Base-by-base conservation (phyloP, 1,140 invertebrate genomes). In the Aricia agestis region DNA sequence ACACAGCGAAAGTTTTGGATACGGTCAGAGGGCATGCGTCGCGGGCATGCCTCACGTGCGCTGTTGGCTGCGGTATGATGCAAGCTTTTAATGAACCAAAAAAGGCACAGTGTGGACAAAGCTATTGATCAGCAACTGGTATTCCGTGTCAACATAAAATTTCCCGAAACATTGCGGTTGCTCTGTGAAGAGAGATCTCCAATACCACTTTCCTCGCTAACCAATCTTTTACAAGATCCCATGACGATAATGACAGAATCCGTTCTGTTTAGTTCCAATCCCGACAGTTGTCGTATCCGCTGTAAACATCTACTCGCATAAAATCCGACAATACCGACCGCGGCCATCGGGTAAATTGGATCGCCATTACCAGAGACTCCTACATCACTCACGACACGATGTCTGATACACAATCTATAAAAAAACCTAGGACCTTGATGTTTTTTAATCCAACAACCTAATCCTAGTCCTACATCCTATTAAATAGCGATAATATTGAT, bases 251-350 rank as follows among this genome's bases (percentile, higher is more conserved):
- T 13, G 45, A 52, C 45, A 52, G 45, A 15, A 52, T 52, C 13
- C 45, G 36, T 36, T 36, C 18, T 17, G 52, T 59, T n/a, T 59
- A 18, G 17, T 17, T 59, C 17, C 17, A 63, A 63, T 25, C 17
- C 19, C 59, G 59, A 69, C 15, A 41, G 11, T 41, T 45, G 41
- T 25, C 25, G 25, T 69, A 59, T 31, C 31, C 57, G 15, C 31
- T 36, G 59, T 67, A 67, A 41, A 59, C 11, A 42, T n/a, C 57
- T 42, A 67, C 42, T 65, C 67, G 7, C 71, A 78, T 75, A 76
- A 78, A 76, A 75, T 74, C 74, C 74, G 73, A 72, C 66, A 66
- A 69, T 63, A 74, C 65, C 71, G 59, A 76, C 72, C 76, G 74
- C 70, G 74, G 57, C 69, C 59, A 45, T 41, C 69, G 70, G 63